A percentile compares a stretch with the other conserved stretches of the same genome.
phyloP scores from a whole-genome alignment of 2,888 invertebrate species.

The Patella depressa region DNA sequence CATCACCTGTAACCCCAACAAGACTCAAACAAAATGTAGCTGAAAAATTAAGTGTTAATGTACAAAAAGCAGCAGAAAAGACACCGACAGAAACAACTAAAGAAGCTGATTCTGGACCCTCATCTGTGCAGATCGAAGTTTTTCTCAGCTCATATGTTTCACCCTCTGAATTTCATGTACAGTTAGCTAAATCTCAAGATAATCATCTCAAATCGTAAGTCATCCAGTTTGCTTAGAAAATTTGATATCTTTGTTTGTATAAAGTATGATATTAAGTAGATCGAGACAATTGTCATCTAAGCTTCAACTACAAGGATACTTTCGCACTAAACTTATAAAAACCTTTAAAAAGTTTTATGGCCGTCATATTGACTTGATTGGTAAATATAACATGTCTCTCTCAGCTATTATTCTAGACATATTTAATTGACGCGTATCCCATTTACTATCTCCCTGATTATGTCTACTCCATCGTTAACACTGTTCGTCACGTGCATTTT shows the following conservation, averaged over 20 bases:
- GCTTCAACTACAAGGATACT: too few species aligned
- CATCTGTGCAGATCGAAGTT: constrained; percentile 44
- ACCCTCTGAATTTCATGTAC: constrained; percentile 75
- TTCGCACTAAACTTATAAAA: too few species aligned
- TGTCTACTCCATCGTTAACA: too few species aligned
- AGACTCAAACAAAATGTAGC: not conserved
- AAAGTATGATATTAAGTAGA: not conserved
- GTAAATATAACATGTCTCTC: too few species aligned
- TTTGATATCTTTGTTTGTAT: constrained; percentile 9
- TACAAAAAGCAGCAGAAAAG: constrained; percentile 9
- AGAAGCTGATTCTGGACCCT: constrained; percentile 23
- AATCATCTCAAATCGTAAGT: constrained; percentile 72
- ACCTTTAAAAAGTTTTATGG: too few species aligned
- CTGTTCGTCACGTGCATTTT: too few species aligned
- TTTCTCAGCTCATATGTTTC: constrained; percentile 53
- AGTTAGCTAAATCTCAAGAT: constrained; percentile 70
- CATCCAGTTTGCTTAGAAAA: not conserved
- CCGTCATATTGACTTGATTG: too few species aligned
- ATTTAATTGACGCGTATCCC: too few species aligned
- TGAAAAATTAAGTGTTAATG: constrained; percentile 8
- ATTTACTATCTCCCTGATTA: too few species aligned
- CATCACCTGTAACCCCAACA: not conserved
- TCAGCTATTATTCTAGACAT: too few species aligned
- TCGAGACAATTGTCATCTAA: too few species aligned
- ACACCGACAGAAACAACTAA: constrained; percentile 14